Evolutionary conservation across 2,113 vertebrate species (phyloP).

Genomic region (Centropus unirufus): DNA sequence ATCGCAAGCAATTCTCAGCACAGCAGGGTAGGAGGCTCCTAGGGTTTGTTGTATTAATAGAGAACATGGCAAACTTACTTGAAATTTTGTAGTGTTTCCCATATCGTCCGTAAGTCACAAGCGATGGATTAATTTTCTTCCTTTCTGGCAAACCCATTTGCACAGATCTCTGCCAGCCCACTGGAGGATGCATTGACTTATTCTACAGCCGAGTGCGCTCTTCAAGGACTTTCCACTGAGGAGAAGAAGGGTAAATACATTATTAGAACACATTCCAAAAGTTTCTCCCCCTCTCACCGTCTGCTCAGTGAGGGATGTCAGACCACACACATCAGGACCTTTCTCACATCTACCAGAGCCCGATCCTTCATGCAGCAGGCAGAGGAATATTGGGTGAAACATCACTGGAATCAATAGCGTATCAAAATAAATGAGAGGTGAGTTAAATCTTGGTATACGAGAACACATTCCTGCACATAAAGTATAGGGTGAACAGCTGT

Average conservation of each 20-base stretch:
- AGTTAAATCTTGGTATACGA: background rate
- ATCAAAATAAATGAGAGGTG: background rate
- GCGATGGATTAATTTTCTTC: background rate
- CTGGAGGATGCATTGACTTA: background rate
- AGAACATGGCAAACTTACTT: background rate
- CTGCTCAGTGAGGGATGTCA: background rate
- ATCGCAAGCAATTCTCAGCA: background rate
- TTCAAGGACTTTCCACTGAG: background rate
- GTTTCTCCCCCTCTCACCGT: background rate
- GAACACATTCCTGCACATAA: conserved; percentile 28
- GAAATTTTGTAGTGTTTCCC: background rate
- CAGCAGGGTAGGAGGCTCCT: background rate
- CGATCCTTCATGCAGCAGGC: background rate
- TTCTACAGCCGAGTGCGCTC: background rate
- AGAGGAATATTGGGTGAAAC: background rate
- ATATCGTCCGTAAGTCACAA: background rate
- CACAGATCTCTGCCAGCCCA: conserved; percentile 19
- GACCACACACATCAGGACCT: background rate
- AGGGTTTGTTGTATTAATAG: background rate
- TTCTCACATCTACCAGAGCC: background rate
- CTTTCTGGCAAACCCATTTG: conserved; percentile 35
- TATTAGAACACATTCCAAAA: background rate
- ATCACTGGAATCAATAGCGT: background rate
- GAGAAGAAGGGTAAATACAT: background rate
- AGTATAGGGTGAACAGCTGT: conserved; percentile 41